Base-by-base conservation (phyloP, 2,797 vertebrate species). In the Odontamblyopus rebecca region DNA sequence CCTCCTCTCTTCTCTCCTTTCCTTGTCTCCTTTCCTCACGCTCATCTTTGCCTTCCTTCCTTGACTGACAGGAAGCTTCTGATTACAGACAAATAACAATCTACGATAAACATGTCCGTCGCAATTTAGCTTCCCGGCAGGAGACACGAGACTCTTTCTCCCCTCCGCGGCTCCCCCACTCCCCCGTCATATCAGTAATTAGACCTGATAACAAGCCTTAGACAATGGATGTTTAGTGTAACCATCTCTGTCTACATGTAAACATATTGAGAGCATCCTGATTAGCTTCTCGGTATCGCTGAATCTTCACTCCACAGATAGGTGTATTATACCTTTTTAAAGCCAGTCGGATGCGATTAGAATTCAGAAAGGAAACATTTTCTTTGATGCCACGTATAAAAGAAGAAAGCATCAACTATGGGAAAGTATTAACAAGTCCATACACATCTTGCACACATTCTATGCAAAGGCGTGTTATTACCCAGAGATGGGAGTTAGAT, bases 51-150 rank as follows among this genome's bases (percentile, higher is more conserved):
- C 73, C 72, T 64, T 82, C 77, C 78, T 68, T 65, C 75, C 75
- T 30, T 57, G 70, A 88, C 88, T 88, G 87, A 87, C 88, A 86
- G 87, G 82, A 87, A 90, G 84, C 73, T 82, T 6, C 84, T 89
- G 88, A 91, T 90, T 90, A 88, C 76, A 90, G 87, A 82, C 79
- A 81, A 89, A 88, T 85, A 87, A 85, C 81, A 82, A 83, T 85
- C 78, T 84, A 75, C 27, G 66, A 82, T 73, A 82, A 83, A 86
- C 84, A 84, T 72, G 80, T 79, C 85, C 82, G 81, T 76, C 67
- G 76, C 74, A 56, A 81, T 84, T 83, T 80, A 77, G 71, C 75
- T 75, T 75, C 80, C 61, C 73, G 72, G 82, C 71, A 75, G 79
- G 79, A 82, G 72, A 85, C 15, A 71, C 50, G 51, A 82, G 11